These are phyloP conservation scores for Nymphalis urticae DNA, from an alignment of 2,888 invertebrate species.

Conservation along the genomic window DNA sequence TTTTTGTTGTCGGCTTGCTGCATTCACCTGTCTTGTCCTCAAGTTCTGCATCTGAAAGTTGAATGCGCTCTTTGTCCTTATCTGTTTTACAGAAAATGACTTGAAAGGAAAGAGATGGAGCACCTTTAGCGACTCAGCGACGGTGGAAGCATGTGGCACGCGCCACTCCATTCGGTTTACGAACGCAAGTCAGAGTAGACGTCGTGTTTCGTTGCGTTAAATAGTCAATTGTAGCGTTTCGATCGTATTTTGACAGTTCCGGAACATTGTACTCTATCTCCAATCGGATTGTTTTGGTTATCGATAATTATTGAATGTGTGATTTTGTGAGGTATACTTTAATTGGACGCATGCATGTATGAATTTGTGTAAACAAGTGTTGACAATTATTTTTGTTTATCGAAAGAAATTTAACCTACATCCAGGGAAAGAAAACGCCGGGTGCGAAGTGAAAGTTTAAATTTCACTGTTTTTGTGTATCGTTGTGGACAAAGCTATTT, in stretches of 20 bases:
- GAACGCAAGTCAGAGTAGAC: conserved; percentile 63
- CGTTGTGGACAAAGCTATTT: conserved; percentile 53
- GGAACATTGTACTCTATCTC: conserved; percentile 42
- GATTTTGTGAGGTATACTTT: conserved; percentile 15
- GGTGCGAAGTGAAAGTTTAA: conserved; percentile 72
- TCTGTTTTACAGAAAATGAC: conserved; percentile 52
- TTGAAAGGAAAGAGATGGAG: conserved; percentile 66
- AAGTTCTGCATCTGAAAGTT: conserved; percentile 52
- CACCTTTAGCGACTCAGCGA: conserved; percentile 50
- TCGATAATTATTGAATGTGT: conserved; percentile 28
- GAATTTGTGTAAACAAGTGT: conserved; percentile 25
- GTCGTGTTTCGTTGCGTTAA: conserved; percentile 49
- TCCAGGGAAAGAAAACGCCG: conserved; percentile 59
- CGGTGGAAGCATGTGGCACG: conserved; percentile 73
- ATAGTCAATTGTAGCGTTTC: conserved; percentile 46
- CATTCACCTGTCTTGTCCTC: conserved; percentile 70
- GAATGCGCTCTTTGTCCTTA: conserved; percentile 61
- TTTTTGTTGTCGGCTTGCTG: conserved; percentile 43
- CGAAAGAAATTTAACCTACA: conserved; percentile 68
- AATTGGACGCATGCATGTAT: conserved; percentile 14
- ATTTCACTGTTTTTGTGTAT: conserved; percentile 59
- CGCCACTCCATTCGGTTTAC: conserved; percentile 76
- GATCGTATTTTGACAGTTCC: conserved; percentile 70
- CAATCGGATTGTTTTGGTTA: conserved; percentile 40
- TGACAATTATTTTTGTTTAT: conserved; percentile 39